These are phyloP conservation scores for Volucella inflata DNA, from an alignment of 2,888 invertebrate species.

Conservation along the genomic window DNA sequence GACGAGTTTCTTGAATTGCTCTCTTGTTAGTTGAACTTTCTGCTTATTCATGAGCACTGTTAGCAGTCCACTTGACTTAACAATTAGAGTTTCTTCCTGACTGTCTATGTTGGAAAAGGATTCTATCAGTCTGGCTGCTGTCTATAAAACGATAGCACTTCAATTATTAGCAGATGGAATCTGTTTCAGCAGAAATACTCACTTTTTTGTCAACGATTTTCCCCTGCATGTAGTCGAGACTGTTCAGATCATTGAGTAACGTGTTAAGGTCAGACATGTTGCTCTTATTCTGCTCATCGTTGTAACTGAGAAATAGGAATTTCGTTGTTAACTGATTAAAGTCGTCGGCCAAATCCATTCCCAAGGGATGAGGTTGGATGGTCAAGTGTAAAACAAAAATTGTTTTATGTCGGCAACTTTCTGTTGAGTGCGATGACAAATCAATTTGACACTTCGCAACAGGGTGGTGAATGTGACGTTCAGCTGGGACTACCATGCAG, in stretches of 20 bases:
- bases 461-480: not conserved
- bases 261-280: constrained; percentile 85
- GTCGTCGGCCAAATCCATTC: constrained; percentile 73
- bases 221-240: constrained; percentile 85
- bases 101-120: constrained; percentile 79
- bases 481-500: constrained; percentile 3
- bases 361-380: constrained; percentile 54
- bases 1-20: constrained; percentile 82
- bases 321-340: constrained; percentile 76
- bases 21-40: constrained; percentile 83
- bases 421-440: constrained; percentile 43
- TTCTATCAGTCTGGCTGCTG: constrained; percentile 75
- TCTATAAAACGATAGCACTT: constrained; percentile 42
- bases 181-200: constrained; percentile 11
- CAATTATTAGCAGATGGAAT: constrained; percentile 30
- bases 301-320: constrained; percentile 80
- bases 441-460: constrained; percentile 26
- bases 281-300: constrained; percentile 82
- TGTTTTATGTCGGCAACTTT: constrained; percentile 25
- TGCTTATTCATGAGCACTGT: constrained; percentile 85
- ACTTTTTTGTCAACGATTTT: constrained; percentile 76
- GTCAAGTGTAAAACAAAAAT: constrained; percentile 23
- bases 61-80: constrained; percentile 86
- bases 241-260: constrained; percentile 87
- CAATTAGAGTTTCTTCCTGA: constrained; percentile 85